Conservation (phyloP, 2,888 invertebrate genomes). For the Suillia variegata region DNA sequence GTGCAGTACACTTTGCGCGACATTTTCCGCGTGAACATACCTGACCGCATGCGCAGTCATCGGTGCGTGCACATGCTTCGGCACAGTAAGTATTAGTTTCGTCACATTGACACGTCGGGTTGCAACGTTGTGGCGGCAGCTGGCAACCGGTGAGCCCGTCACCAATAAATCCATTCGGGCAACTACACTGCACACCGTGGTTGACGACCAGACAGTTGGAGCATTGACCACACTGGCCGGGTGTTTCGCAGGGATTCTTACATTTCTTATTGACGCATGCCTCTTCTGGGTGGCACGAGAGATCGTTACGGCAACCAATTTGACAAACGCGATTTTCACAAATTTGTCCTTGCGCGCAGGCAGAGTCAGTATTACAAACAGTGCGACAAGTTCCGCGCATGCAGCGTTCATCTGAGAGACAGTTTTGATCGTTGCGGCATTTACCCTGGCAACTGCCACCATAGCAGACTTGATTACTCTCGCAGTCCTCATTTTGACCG, state of each 20-base stretch:
- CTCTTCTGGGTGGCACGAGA: constrained; percentile 74
- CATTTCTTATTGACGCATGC: constrained; percentile 85
- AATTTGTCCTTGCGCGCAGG: constrained; percentile 80
- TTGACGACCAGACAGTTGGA: constrained; percentile 82
- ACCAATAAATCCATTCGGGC: constrained; percentile 79
- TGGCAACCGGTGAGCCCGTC: constrained; percentile 81
- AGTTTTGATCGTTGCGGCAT: constrained; percentile 81
- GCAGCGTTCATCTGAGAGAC: constrained; percentile 85
- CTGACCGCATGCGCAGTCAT: constrained; percentile 83
- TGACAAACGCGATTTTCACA: constrained; percentile 87
- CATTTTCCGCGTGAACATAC: constrained; percentile 76
- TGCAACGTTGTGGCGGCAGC: constrained; percentile 73
- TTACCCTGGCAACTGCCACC: constrained; percentile 78
- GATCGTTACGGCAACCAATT: constrained; percentile 85
- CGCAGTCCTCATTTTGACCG: constrained; percentile 70
- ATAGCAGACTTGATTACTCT: constrained; percentile 74
- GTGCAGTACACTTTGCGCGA: constrained; percentile 72
- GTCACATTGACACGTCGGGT: constrained; percentile 80
- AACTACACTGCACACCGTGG: constrained; percentile 86
- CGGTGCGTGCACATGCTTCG: constrained; percentile 68
- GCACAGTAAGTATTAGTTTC: constrained; percentile 78
- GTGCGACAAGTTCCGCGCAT: constrained; percentile 81
- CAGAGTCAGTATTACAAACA: constrained; percentile 84
- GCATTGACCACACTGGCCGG: constrained; percentile 79
- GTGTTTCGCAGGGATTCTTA: constrained; percentile 76